Base-by-base conservation (phyloP, 2,888 invertebrate genomes). In the Julus scandinavius region DNA sequence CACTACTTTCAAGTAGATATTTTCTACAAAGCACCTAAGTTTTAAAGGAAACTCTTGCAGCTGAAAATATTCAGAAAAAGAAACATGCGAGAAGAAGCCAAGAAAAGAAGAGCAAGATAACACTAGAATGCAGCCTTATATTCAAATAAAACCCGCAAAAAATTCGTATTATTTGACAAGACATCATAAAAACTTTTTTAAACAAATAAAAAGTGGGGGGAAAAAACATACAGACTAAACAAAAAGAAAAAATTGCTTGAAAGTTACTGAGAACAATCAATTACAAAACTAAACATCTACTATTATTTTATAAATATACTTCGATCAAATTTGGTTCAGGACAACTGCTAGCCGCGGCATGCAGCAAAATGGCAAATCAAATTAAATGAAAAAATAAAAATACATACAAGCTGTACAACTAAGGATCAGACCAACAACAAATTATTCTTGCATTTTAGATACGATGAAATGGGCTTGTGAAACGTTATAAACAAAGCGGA, bases 361-460 rank as follows among this genome's bases (percentile, higher is more conserved):
- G 58, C 58, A 58, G 58, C 17, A 15, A 58, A 58, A 58, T 58
- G 58, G 58, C 58, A 58, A 58, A 58, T 58, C 58, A 58, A 58
- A 50, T 50, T 7, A 50, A 50, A 15, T 58, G 49, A 49, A 58
- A 58, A 15, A 58, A 58, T 58, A 15, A 58, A 58, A 58, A 58
- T 58, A 58, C 58, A 58, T 58, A 58, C 58, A 58, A 58, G 17
- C 58, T 58, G 58, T 58, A 58, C 58, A 58, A 58, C 15, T 11
- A 58, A 58, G 11, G 58, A 58, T 58, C 58, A 58, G 15, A 58
- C 58, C 58, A 58, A 58, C 58, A 17, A 50, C 50, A 50, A 58
- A 15, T 17, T 58, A 15, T 58, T 58, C 15, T 15, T 58, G 58
- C 58, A 58, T 15, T 58, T 58, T 11, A 58, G 15, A 58, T 58